Base-by-base conservation (phyloP, 2,797 vertebrate genomes). In the Lithobates sylvaticus region DNA sequence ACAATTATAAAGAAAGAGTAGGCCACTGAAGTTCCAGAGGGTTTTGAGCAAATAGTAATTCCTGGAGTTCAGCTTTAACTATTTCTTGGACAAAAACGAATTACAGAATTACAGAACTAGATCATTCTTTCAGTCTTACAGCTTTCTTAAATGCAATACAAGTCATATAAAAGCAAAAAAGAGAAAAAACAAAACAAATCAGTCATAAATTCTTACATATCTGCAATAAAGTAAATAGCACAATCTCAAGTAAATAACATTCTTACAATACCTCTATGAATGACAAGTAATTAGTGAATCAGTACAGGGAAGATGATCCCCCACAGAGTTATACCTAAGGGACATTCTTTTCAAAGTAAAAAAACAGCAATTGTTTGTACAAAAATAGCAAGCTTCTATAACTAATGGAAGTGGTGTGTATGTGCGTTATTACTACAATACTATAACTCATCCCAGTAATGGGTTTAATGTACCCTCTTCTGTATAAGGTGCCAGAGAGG, bases 281-380 rank as follows among this genome's bases (percentile, higher is more conserved):
- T 82, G 80, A 73, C 32, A 34, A 64, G 69, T 64, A 82, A 74
- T 82, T 82, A 82, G 70, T 82, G 47, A 42, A 5, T 64, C 12
- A 73, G 54, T 13, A 73, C 26, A 82, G 70, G 70, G 26, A 73
- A 82, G 58, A 34, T 29, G 61, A 82, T 73, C 34, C 80, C 80
- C 70, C 54, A 44, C 26, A 29, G 80, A 42, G 54, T 73, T 42
- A 82, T 82, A 64, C 80, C 70, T 5, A n/a, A 23, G 80, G 69
- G 80, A 65, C 50, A 74, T 64, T 82, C 69, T 65, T 72, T 82
- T 64, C 54, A 73, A 27, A 82, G 80, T 82, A 16, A 82, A 82
- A 82, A 82, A 82, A 82, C 80, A 82, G 70, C 70, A 82, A 82
- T 82, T 74, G 74, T 82, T 74, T 36, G 21, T 58, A 74, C 70